Evolutionary conservation across 2,113 vertebrate genomes (phyloP).

Genomic region (Butorides virescens): DNA sequence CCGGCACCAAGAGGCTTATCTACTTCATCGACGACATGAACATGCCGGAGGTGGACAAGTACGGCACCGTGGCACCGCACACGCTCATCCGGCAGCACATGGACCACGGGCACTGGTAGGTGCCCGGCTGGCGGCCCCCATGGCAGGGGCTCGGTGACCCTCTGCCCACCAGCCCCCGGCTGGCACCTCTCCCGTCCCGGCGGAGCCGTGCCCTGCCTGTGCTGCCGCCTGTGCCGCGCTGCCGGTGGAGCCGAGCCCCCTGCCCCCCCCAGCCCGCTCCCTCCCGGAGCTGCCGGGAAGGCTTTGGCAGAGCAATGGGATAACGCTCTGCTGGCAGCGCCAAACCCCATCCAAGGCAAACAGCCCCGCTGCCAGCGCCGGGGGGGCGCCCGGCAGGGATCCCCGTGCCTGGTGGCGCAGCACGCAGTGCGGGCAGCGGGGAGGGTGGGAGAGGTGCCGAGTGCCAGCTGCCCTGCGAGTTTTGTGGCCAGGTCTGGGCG

Average conservation of each 20-base stretch:
- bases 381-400: fast-evolving
- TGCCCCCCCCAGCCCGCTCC: fast-evolving
- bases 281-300: not conserved
- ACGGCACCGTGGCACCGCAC: slow-evolving; percentile 74
- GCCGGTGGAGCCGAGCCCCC: fast-evolving
- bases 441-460: no score
- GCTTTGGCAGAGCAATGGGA: not conserved
- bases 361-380: fast-evolving
- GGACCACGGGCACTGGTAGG: slow-evolving; percentile 77
- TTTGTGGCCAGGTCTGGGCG: not conserved
- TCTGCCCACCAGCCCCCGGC: not conserved
- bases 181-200: fast-evolving
- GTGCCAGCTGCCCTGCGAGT: fast-evolving
- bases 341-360: not conserved
- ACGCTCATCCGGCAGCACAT: slow-evolving; percentile 78
- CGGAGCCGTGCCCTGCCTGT: not conserved
- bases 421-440: fast-evolving
- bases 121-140: fast-evolving
- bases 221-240: not conserved
- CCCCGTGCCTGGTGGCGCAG: not conserved
- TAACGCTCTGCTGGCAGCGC: not conserved
- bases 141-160: not conserved
- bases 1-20: slow-evolving; percentile 71
- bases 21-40: slow-evolving; percentile 79
- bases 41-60: slow-evolving; percentile 80